A percentile compares a stretch with the other conserved stretches of the same genome.
These are phyloP conservation scores for Varanus komodoensis DNA, from an alignment of 2,113 vertebrate species.

Conservation along the genomic window DNA sequence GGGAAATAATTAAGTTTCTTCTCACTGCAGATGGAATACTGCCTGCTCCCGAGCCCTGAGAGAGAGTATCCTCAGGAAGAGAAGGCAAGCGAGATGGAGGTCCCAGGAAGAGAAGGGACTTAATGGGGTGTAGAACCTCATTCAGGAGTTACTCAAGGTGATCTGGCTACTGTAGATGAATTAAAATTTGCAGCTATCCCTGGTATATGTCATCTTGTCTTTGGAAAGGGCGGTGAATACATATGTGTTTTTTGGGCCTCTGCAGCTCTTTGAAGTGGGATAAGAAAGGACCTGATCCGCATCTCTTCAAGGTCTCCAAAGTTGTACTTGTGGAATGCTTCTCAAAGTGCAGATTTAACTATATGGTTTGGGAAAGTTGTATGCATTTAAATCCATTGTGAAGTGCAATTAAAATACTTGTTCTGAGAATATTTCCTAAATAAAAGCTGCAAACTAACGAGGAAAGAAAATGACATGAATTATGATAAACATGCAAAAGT, in stretches of 20 bases:
- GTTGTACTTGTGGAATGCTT: too few relatives aligned
- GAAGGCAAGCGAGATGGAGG: neutral
- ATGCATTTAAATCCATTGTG: neutral
- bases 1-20: slow-evolving; percentile 58
- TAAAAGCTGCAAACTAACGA: too few relatives aligned
- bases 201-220: neutral
- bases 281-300: neutral
- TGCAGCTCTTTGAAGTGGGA: neutral
- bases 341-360: neutral
- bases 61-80: neutral
- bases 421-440: neutral
- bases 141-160: neutral
- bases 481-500: neutral
- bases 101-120: neutral
- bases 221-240: neutral
- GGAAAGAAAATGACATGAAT: neutral
- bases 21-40: slow-evolving; percentile 7
- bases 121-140: neutral
- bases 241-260: too few relatives aligned
- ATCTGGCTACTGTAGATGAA: neutral
- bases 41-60: neutral
- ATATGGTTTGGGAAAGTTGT: neutral
- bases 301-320: neutral
- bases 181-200: neutral
- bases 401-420: neutral